Percentiles rank a stretch among this genome's conserved stretches.
phyloP scores from a whole-genome alignment of 2,888 invertebrate genomes.

The Brachyptera putata region DNA sequence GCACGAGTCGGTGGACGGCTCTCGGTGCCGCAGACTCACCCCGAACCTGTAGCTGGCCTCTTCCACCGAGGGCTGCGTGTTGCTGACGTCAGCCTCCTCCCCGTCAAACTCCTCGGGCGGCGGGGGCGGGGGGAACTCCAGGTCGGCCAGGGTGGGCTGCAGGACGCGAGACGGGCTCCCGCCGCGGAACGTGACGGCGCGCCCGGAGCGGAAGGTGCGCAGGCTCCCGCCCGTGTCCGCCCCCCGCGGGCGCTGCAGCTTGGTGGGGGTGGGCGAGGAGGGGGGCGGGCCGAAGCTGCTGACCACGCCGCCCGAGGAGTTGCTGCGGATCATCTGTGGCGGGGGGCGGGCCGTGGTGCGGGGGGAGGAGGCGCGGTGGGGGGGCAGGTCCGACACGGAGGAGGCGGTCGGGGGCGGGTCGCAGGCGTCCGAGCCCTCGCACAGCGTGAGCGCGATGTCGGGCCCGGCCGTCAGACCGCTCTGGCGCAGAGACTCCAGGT shows the following conservation, averaged over 20 bases:
- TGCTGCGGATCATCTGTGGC: slow-evolving; percentile 81
- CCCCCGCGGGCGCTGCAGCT: slow-evolving; percentile 54
- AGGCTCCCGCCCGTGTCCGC: slow-evolving; percentile 24
- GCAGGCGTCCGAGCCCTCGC: slow-evolving; percentile 30
- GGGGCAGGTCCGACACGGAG: slow-evolving; percentile 40
- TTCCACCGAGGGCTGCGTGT: slow-evolving; percentile 45
- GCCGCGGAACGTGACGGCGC: slow-evolving; percentile 30
- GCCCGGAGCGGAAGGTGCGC: slow-evolving; percentile 35
- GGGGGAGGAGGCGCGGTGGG: slow-evolving; percentile 58
- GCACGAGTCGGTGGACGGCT: slow-evolving; percentile 57
- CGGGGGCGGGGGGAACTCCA: slow-evolving; percentile 86
- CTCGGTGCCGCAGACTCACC: slow-evolving; percentile 60
- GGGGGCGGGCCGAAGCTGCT: slow-evolving; percentile 34
- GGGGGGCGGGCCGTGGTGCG: slow-evolving; percentile 61
- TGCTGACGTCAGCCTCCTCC: not conserved
- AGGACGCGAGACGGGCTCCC: slow-evolving; percentile 65
- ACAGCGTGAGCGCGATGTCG: slow-evolving; percentile 24
- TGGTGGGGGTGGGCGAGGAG: slow-evolving; percentile 49
- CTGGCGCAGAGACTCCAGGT: slow-evolving; percentile 86
- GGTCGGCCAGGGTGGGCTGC: slow-evolving; percentile 71
- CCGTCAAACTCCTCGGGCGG: slow-evolving; percentile 61
- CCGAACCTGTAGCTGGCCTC: slow-evolving; percentile 69
- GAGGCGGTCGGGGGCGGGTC: slow-evolving; percentile 44
- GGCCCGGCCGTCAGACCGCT: slow-evolving; percentile 55
- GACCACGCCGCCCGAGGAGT: slow-evolving; percentile 69